Percentiles rank a stretch among this genome's conserved stretches.
phyloP scores from a whole-genome alignment of 2,113 vertebrate genomes.

The Sardina pilchardus region DNA sequence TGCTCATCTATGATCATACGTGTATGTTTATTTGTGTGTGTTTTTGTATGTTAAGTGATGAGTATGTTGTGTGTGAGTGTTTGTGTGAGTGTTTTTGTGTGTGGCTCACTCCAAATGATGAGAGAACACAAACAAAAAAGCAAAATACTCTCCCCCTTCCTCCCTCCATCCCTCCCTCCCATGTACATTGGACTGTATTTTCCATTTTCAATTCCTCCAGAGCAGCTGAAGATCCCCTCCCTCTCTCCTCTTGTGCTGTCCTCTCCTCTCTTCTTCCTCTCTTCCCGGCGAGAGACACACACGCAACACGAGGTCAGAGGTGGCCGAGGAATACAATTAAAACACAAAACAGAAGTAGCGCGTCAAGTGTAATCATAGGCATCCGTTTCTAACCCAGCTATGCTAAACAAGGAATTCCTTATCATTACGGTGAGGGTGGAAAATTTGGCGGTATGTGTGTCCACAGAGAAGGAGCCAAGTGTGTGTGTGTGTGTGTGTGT shows the following conservation, averaged over 20 bases:
- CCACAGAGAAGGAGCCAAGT: slow-evolving; percentile 4
- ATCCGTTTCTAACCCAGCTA: slow-evolving; percentile 27
- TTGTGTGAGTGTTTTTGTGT: slow-evolving; percentile 16
- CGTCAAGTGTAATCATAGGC: slow-evolving; percentile 35
- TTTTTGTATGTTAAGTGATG: background rate
- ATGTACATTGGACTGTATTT: slow-evolving; percentile 26
- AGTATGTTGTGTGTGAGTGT: background rate
- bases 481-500: slow-evolving; percentile 22
- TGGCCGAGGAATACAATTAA: slow-evolving; percentile 26
- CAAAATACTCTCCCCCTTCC: no score
- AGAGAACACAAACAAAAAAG: background rate
- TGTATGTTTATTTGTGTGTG: background rate
- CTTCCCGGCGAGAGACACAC: slow-evolving; percentile 29
- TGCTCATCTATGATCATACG: background rate
- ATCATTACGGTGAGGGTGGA: slow-evolving; percentile 39
- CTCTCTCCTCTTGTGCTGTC: background rate
- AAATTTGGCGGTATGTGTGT: slow-evolving; percentile 30
- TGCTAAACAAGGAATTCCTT: slow-evolving; percentile 43
- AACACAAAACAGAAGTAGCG: slow-evolving; percentile 43
- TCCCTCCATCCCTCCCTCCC: background rate
- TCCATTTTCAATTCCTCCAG: slow-evolving; percentile 24
- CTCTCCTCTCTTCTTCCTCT: background rate
- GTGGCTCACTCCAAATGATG: slow-evolving; percentile 9
- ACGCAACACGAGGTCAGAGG: slow-evolving; percentile 29
- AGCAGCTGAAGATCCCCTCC: slow-evolving; percentile 25